Percentiles rank a stretch among this genome's conserved stretches.
phyloP scores from a whole-genome alignment of 1,140 invertebrate species.

The Drosophila sturtevanti region DNA sequence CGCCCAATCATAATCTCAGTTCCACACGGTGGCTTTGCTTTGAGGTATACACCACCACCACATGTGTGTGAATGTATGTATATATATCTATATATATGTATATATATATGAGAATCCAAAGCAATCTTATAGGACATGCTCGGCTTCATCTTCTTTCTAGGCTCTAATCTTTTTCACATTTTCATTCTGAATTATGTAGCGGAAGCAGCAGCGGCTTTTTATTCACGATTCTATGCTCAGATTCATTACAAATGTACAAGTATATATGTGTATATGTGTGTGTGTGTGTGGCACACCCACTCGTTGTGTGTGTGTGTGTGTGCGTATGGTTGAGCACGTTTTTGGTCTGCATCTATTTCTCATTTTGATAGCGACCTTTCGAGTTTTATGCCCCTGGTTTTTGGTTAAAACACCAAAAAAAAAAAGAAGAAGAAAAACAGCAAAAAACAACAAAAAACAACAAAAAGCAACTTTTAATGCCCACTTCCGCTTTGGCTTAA shows the following conservation, averaged over 20 bases:
- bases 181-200: constrained; percentile 73
- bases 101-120: neutral
- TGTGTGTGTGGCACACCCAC: neutral
- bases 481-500: constrained; percentile 59
- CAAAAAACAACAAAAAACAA: too few relatives aligned
- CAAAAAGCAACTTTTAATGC: constrained; percentile 72
- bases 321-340: constrained; percentile 39
- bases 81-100: constrained; percentile 3
- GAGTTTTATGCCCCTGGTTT: constrained; percentile 43
- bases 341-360: constrained; percentile 61
- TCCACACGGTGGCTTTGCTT: constrained; percentile 23
- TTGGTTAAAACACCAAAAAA: constrained; percentile 18
- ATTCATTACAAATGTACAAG: constrained; percentile 64
- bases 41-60: constrained; percentile 14
- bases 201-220: constrained; percentile 70
- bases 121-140: neutral
- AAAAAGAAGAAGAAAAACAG: too few relatives aligned
- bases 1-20: constrained; percentile 60
- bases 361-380: constrained; percentile 62
- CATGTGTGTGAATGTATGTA: constrained; percentile 24
- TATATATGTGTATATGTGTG: constrained; percentile 1
- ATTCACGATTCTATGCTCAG: constrained; percentile 56
- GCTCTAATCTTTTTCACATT: constrained; percentile 59
- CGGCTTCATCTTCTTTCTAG: neutral
- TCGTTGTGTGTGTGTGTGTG: constrained; percentile 13